A percentile compares a stretch with the other conserved stretches of the same genome.
Conservation (phyloP, 2,113 vertebrate species). For the Calidris pugnax region DNA sequence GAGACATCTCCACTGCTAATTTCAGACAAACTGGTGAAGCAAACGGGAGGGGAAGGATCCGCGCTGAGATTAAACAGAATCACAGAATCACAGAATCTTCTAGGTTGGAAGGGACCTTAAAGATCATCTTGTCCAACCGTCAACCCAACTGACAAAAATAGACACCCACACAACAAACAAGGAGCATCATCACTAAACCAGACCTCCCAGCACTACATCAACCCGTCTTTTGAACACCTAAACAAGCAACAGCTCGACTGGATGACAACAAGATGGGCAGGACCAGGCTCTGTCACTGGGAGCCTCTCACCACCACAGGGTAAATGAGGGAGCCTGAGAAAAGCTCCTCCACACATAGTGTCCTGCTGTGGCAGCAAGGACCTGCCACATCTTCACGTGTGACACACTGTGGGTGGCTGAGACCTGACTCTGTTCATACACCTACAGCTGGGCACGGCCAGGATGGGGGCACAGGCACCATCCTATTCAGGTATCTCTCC, state of each 20-base stretch:
- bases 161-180: too few species aligned
- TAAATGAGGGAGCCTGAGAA: neutral
- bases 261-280: neutral
- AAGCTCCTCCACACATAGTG: neutral
- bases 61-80: neutral
- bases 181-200: too few species aligned
- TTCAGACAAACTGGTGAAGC: neutral
- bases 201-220: too few species aligned
- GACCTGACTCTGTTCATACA: neutral
- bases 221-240: too few species aligned
- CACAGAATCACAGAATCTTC: too few species aligned
- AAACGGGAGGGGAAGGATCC: neutral
- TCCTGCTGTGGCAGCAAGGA: neutral
- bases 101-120: too few species aligned
- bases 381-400: accelerated
- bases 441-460: neutral
- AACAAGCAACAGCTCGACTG: neutral
- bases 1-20: neutral
- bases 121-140: too few species aligned
- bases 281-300: neutral
- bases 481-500: neutral
- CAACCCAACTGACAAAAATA: too few species aligned
- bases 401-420: neutral
- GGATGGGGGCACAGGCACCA: neutral
- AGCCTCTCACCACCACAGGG: neutral